phyloP scores from a whole-genome alignment of 2,888 invertebrate genomes.

The Lamellibrachia columna region DNA sequence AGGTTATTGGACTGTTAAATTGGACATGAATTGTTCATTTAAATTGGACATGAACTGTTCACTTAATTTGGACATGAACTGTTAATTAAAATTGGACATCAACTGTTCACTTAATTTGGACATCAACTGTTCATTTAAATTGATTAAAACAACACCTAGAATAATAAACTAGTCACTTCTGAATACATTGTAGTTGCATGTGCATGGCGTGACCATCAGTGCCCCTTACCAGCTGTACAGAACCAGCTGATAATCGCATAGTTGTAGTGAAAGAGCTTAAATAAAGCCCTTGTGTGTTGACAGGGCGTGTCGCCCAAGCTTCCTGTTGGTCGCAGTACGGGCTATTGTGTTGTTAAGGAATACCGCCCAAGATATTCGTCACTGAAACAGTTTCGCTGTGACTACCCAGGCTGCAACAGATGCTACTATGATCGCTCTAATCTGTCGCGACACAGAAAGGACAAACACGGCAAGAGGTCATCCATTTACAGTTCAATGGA shows the following conservation, averaged over 20 bases:
- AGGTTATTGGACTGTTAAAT: no score
- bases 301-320: not conserved
- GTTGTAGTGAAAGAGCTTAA: not conserved
- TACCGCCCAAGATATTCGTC: not conserved
- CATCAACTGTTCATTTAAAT: not conserved
- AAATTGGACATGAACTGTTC: not conserved
- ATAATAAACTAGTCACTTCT: not conserved
- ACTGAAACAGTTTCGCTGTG: conserved; percentile 16
- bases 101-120: not conserved
- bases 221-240: not conserved
- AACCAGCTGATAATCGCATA: not conserved
- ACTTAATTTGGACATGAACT: not conserved
- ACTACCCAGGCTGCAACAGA: not conserved
- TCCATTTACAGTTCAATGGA: not conserved
- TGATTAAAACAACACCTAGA: not conserved
- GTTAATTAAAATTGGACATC: not conserved
- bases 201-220: not conserved
- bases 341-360: not conserved
- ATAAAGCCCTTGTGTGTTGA: not conserved
- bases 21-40: no score
- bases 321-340: not conserved
- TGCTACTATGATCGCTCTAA: not conserved
- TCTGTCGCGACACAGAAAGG: not conserved
- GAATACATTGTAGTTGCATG: not conserved
- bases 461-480: not conserved